These are phyloP conservation scores for Lytechinus variegatus DNA, from an alignment of 35 echinoderm and acorn worm genomes.

Conservation along the genomic window DNA sequence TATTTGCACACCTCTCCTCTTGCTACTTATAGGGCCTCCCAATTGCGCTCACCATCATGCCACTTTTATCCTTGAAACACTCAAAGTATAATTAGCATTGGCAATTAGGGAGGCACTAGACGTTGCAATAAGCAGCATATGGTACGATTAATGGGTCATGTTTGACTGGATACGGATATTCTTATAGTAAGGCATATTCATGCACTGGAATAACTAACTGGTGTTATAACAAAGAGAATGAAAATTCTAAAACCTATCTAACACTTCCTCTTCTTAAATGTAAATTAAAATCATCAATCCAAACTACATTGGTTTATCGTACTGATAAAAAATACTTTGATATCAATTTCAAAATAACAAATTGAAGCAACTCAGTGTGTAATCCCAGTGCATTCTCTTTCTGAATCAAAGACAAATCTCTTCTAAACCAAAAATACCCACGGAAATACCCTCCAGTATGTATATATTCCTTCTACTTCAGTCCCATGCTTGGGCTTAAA, in stretches of 20 bases:
- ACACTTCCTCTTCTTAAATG: not conserved
- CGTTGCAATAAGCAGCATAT: not conserved
- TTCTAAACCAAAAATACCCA: not conserved
- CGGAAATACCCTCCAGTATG: not conserved
- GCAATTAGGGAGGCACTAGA: constrained; percentile 38
- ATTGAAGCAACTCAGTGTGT: not conserved
- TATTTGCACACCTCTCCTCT: constrained; percentile 1
- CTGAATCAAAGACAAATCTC: not conserved
- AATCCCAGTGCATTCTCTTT: not conserved
- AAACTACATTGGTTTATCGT: too few species aligned
- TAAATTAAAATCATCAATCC: not conserved
- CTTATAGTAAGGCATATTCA: not conserved
- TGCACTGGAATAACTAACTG: not conserved
- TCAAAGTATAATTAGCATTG: constrained; percentile 33
- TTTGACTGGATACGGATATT: not conserved
- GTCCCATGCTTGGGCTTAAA: not conserved
- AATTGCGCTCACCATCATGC: constrained; percentile 12
- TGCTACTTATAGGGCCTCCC: constrained; percentile 2
- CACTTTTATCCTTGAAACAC: constrained; percentile 47
- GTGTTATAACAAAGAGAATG: not conserved
- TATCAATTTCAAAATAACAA: not conserved
- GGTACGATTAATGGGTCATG: not conserved
- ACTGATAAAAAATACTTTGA: not conserved
- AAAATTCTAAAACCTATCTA: not conserved
- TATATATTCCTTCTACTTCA: constrained; percentile 7